phyloP scores from a whole-genome alignment of 2,113 vertebrate species.

The Menidia beryllina region DNA sequence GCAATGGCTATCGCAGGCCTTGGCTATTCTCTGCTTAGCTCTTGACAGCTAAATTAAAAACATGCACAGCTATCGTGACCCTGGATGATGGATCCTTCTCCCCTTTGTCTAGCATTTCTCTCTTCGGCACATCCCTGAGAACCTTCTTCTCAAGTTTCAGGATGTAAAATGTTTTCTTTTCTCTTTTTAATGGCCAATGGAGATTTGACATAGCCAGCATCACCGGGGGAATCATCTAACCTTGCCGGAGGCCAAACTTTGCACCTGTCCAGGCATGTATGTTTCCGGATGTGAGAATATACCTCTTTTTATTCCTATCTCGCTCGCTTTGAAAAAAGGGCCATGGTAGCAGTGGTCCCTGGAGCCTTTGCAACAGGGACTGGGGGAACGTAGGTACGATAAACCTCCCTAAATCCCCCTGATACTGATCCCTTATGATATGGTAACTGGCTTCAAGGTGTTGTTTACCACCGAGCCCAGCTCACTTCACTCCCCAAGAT shows the following conservation, averaged over 20 bases:
- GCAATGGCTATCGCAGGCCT: constrained; percentile 65
- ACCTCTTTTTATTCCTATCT: constrained; percentile 46
- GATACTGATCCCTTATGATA: constrained; percentile 79
- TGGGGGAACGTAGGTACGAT: constrained; percentile 66
- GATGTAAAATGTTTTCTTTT: constrained; percentile 59
- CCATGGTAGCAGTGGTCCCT: constrained; percentile 64
- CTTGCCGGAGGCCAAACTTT: constrained; percentile 76
- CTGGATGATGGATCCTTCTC: constrained; percentile 65
- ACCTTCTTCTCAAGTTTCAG: constrained; percentile 30
- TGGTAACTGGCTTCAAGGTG: constrained; percentile 76
- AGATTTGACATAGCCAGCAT: constrained; percentile 65
- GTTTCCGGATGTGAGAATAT: constrained; percentile 69
- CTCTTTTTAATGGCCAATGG: constrained; percentile 65
- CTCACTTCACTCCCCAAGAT: constrained; percentile 59
- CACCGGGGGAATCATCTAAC: constrained; percentile 65
- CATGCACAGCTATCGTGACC: constrained; percentile 63
- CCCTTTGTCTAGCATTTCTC: constrained; percentile 27
- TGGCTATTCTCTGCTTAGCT: constrained; percentile 55
- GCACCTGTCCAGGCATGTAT: constrained; percentile 80
- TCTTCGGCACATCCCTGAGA: constrained; percentile 23
- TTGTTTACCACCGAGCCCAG: constrained; percentile 77
- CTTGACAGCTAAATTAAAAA: constrained; percentile 80
- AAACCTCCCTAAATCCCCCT: constrained; percentile 74
- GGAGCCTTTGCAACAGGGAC: constrained; percentile 60
- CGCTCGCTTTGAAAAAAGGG: constrained; percentile 45